phyloP scores from a whole-genome alignment of 2,888 invertebrate genomes.

The Cremastobaeus sp. region DNA sequence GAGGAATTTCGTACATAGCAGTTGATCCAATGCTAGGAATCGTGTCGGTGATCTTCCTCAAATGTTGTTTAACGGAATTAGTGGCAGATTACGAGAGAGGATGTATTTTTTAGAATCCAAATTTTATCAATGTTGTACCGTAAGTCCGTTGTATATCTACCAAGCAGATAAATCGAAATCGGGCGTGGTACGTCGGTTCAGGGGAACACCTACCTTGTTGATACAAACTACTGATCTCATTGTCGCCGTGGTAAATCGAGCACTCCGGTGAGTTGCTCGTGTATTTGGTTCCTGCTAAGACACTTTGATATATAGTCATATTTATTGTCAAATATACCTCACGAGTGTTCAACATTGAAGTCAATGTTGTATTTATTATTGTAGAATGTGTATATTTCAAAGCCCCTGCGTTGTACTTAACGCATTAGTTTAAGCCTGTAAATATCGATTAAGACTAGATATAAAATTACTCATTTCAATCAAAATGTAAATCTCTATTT shows the following conservation, averaged over 20 bases:
- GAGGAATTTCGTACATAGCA: too few relatives aligned
- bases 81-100: too few relatives aligned
- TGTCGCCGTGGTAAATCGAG: background rate
- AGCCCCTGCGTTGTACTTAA: slow-evolving; percentile 7
- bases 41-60: too few relatives aligned
- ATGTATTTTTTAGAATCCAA: too few relatives aligned
- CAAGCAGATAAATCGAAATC: background rate
- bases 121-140: slow-evolving; percentile 30
- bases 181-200: background rate
- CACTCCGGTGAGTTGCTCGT: slow-evolving; percentile 1
- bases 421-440: slow-evolving; percentile 8
- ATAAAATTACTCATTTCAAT: slow-evolving; percentile 2
- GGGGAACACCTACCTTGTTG: too few relatives aligned
- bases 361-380: slow-evolving; percentile 32
- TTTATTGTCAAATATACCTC: slow-evolving; percentile 33
- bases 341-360: slow-evolving; percentile 21
- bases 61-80: too few relatives aligned
- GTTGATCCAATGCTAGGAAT: too few relatives aligned
- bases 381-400: slow-evolving; percentile 23
- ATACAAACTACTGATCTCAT: slow-evolving; percentile 18
- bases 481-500: too few relatives aligned
- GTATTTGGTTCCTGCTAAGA: slow-evolving; percentile 35
- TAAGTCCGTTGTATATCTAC: background rate
- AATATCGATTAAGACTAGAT: too few relatives aligned
- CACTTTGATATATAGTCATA: slow-evolving; percentile 25